Conservation (phyloP, 2,113 vertebrate species). For the Gadus macrocephalus region DNA sequence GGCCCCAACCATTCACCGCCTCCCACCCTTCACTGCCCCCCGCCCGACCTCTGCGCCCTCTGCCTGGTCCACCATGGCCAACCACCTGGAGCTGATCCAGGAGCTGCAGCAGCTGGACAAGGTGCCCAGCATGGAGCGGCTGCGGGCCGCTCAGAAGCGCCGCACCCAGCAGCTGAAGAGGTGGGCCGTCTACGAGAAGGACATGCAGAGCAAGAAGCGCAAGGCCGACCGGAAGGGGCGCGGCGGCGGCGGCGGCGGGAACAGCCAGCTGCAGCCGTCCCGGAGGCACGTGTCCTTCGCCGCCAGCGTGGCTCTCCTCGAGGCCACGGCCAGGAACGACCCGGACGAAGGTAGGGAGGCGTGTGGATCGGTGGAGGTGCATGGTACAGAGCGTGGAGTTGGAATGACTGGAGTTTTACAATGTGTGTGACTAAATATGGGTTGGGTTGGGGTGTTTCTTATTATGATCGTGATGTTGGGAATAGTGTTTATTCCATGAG, state of each 20-base stretch:
- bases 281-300: slow-evolving; percentile 88
- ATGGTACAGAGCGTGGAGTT: too few relatives aligned
- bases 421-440: too few relatives aligned
- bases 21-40: background rate
- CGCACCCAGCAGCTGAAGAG: slow-evolving; percentile 94
- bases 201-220: slow-evolving; percentile 89
- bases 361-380: too few relatives aligned
- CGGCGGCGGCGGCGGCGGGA: background rate
- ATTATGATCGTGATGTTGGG: too few relatives aligned
- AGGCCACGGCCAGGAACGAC: slow-evolving; percentile 91
- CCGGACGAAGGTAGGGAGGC: slow-evolving; percentile 84
- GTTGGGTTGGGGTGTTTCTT: too few relatives aligned
- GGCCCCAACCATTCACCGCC: slow-evolving; percentile 8
- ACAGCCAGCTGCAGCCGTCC: slow-evolving; percentile 37
- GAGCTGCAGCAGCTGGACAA: slow-evolving; percentile 97
- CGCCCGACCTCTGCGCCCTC: background rate
- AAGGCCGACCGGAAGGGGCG: slow-evolving; percentile 86
- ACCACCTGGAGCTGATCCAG: slow-evolving; percentile 89
- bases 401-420: too few relatives aligned
- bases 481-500: too few relatives aligned
- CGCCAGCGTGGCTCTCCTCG: slow-evolving; percentile 86
- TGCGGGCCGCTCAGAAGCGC: slow-evolving; percentile 89
- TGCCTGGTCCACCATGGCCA: slow-evolving; percentile 75
- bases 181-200: slow-evolving; percentile 94
- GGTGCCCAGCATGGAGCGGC: slow-evolving; percentile 89